These are phyloP conservation scores for Ciconia stormi DNA, from an alignment of 2,113 vertebrate species.

Conservation along the genomic window DNA sequence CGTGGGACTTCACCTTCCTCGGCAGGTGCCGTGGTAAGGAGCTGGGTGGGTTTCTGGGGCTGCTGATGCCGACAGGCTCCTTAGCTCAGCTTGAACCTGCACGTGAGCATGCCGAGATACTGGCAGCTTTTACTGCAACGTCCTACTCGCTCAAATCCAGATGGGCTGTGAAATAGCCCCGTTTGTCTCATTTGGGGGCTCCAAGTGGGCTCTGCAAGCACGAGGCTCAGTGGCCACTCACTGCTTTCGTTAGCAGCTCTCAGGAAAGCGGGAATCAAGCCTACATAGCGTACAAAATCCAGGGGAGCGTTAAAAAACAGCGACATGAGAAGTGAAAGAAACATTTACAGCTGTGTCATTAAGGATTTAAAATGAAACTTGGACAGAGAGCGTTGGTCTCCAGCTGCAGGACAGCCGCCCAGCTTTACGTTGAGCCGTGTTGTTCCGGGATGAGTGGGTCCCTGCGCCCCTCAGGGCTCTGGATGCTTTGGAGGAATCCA, in stretches of 20 bases:
- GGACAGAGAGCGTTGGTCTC: neutral
- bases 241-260: neutral
- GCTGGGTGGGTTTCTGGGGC: neutral
- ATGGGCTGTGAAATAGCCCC: neutral
- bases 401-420: neutral
- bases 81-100: neutral
- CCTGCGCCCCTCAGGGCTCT: neutral
- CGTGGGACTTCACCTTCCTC: accelerated
- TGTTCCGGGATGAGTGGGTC: accelerated
- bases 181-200: neutral
- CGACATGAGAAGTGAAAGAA: neutral
- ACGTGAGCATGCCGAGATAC: neutral
- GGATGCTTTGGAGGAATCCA: conserved; percentile 43
- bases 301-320: neutral
- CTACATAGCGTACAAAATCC: neutral
- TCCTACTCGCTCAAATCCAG: neutral
- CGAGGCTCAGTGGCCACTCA: neutral
- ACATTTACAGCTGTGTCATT: neutral
- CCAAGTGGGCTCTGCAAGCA: neutral
- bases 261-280: neutral
- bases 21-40: accelerated
- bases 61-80: neutral
- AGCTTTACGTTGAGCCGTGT: neutral
- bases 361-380: neutral
- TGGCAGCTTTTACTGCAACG: neutral